These are phyloP conservation scores for Hyla sarda DNA, from an alignment of 2,113 vertebrate species.

Conservation along the genomic window DNA sequence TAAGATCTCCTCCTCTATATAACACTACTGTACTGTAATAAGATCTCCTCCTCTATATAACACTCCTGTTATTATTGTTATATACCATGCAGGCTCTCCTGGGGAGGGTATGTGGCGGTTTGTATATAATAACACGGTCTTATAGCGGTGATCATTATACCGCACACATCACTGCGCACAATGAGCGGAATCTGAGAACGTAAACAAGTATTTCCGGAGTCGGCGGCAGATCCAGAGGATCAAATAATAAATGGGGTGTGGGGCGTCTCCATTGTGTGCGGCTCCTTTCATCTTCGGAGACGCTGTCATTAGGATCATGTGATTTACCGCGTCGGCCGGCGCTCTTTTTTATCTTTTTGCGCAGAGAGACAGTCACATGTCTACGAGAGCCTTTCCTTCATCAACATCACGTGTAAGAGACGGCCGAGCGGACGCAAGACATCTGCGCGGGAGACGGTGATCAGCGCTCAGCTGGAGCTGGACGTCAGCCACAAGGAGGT, in stretches of 20 bases:
- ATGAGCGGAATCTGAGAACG: not conserved
- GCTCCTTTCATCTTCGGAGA: not conserved
- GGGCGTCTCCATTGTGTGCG: not conserved
- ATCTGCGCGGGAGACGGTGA: constrained; percentile 80
- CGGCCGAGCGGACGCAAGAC: constrained; percentile 80
- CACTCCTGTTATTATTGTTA: too few relatives aligned
- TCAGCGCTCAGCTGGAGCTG: constrained; percentile 93
- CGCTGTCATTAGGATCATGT: not conserved
- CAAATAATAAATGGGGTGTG: not conserved
- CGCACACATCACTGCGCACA: not conserved
- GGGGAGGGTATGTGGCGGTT: too few relatives aligned
- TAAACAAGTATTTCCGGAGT: not conserved
- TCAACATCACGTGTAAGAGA: constrained; percentile 89
- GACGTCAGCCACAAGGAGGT: constrained; percentile 94
- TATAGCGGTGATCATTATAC: not conserved
- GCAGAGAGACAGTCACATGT: constrained; percentile 86
- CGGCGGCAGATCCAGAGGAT: too few relatives aligned
- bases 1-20: too few relatives aligned
- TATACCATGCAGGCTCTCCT: too few relatives aligned
- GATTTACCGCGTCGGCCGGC: constrained; percentile 66
- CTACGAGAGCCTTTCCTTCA: constrained; percentile 91
- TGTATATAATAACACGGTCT: not conserved
- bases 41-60: too few relatives aligned
- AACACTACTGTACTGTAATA: too few relatives aligned
- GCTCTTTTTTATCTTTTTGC: constrained; percentile 75